A percentile compares a stretch with the other conserved stretches of the same genome.
phyloP scores from a whole-genome alignment of 37 sponge, comb jelly and placozoan genomes.

The Diacarnus erythraeanus region DNA sequence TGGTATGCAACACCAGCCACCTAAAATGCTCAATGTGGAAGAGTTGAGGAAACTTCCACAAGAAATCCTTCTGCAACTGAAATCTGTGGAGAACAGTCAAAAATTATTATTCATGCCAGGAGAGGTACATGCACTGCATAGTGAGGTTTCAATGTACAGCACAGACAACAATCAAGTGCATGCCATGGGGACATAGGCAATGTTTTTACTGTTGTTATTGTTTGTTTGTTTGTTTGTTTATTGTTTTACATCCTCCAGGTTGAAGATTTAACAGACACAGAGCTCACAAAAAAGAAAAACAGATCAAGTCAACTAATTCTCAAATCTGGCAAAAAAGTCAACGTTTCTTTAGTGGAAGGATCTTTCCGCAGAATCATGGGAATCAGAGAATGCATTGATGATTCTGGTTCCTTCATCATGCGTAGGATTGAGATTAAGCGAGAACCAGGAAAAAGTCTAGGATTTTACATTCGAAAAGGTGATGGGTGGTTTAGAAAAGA shows the following conservation, averaged over 20 bases:
- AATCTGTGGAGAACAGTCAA: neutral
- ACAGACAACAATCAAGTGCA: too few species aligned
- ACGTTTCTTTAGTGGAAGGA: slow-evolving; percentile 20
- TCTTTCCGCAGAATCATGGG: slow-evolving; percentile 33
- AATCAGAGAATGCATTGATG: slow-evolving; percentile 12
- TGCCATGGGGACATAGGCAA: too few species aligned
- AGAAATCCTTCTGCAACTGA: slow-evolving; percentile 5
- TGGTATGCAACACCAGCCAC: too few species aligned
- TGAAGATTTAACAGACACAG: slow-evolving; percentile 13
- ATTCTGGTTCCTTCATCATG: slow-evolving; percentile 2
- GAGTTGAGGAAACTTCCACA: slow-evolving; percentile 5
- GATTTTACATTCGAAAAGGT: slow-evolving; percentile 61
- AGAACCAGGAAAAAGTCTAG: slow-evolving; percentile 47
- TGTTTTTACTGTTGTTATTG: too few species aligned
- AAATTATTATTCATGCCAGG: neutral
- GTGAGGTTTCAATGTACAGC: neutral
- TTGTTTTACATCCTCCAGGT: neutral
- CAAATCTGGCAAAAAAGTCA: slow-evolving; percentile 19
- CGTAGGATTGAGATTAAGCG: slow-evolving; percentile 39
- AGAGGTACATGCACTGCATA: neutral
- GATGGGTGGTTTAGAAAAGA: slow-evolving; percentile 52
- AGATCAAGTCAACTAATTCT: neutral
- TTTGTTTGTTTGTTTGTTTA: too few species aligned
- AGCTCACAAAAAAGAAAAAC: neutral
- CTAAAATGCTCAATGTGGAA: neutral